phyloP scores from a whole-genome alignment of 2,797 vertebrate genomes.

The Eulemur albifrons region DNA sequence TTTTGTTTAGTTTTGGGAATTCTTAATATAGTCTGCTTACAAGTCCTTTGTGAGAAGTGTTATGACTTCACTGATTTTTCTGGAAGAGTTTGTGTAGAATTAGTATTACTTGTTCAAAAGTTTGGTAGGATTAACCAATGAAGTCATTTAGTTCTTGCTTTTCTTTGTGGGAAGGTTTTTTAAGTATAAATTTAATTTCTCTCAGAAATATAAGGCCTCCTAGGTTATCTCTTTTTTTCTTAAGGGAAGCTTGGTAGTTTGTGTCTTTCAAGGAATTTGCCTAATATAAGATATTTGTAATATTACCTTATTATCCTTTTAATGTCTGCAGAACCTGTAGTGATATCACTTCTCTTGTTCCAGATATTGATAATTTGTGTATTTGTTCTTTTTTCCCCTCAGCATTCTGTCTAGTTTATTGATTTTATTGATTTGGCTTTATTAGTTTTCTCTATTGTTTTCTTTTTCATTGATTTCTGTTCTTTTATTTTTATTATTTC shows the following conservation, averaged over 20 bases:
- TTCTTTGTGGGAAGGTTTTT: background rate
- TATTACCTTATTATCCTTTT: background rate
- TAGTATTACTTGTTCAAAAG: background rate
- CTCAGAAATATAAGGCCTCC: background rate
- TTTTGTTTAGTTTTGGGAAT: background rate
- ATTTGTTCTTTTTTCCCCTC: background rate
- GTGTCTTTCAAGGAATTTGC: background rate
- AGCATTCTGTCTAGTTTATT: background rate
- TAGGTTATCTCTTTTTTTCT: background rate
- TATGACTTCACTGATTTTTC: background rate
- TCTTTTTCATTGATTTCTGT: background rate
- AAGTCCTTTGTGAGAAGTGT: background rate
- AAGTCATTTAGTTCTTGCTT: background rate
- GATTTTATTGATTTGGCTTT: background rate
- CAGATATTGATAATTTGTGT: background rate
- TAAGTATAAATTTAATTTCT: background rate
- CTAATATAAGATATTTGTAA: background rate
- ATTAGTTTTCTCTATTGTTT: background rate
- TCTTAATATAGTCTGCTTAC: background rate
- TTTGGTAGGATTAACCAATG: background rate
- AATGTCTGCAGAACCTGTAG: background rate
- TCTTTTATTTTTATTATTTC: background rate
- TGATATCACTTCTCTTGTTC: background rate
- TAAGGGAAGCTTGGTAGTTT: background rate
- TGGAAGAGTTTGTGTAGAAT: background rate